These are phyloP conservation scores for Todiramphus saurophagus DNA, from an alignment of 2,113 vertebrate species.

Conservation along the genomic window DNA sequence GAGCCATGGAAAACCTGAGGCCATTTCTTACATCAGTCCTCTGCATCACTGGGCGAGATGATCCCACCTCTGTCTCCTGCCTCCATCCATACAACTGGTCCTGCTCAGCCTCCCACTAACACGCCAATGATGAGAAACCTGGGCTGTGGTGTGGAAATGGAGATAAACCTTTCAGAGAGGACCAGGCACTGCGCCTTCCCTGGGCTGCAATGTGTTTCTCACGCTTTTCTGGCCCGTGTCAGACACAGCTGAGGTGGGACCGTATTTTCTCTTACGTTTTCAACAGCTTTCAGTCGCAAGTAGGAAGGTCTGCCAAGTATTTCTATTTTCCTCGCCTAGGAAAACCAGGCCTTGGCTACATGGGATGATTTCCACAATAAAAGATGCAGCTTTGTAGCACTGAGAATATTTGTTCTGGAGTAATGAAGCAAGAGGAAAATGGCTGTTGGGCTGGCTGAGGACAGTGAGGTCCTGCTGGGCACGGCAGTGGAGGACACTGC, in stretches of 20 bases:
- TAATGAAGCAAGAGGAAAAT: neutral
- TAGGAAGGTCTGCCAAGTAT: neutral
- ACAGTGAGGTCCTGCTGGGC: neutral
- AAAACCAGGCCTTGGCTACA: neutral
- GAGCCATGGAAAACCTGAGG: accelerated
- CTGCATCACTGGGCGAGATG: accelerated
- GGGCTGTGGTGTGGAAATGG: neutral
- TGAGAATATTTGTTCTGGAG: neutral
- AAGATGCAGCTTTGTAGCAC: neutral
- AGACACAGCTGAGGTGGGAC: neutral
- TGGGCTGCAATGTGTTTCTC: neutral
- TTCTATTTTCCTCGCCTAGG: neutral
- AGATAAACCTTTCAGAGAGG: neutral
- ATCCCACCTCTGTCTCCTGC: too few species aligned
- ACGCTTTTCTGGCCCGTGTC: neutral
- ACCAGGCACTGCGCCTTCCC: neutral
- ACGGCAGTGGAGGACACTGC: accelerated
- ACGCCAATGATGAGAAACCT: accelerated
- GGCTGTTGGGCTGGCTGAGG: neutral
- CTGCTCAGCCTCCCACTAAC: neutral
- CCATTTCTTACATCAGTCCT: accelerated
- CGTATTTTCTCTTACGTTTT: neutral
- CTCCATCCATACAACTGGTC: neutral
- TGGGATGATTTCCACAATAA: neutral
- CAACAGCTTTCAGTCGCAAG: neutral